Evolutionary conservation across 2,797 vertebrate species (phyloP), one percentile per base, ranked within the genome.

Genomic region (Urosaurus nigricauda): DNA sequence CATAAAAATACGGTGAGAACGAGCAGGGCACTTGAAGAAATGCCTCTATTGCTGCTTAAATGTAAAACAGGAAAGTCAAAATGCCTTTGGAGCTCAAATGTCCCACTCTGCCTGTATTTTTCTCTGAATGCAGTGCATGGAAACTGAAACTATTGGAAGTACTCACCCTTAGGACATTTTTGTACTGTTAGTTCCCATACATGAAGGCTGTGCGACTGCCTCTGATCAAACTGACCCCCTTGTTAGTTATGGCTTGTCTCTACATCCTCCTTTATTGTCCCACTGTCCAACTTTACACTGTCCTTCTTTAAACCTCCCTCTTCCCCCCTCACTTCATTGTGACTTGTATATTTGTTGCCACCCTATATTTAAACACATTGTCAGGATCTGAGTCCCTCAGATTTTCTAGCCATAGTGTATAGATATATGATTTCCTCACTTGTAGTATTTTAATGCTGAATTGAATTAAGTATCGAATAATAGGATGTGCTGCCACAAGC

Each of bases 1-100:
- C 94, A 94, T 95, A 88, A 88, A 90, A 53, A 6, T 87, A 77
- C 91, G 94, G 91, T 91, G 90, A 92, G 94, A 95, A 87, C 63
- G 77, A 94, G 85, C 84, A 71, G 65, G 88, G 87, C 70, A 60
- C 89, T 89, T 79, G 84, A 89, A 94, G 91, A 91, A 0, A 0
- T n/a, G 32, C 0, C 0, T 88, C 29, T 78, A 63, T 92, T 68
- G 87, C 78, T 79, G 89, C 79, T 91, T 82, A 74, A 43, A 4
- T 3, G 40, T 56, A 51, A 90, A 92, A 92, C 88, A 79, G 63
- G 79, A 70, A 17, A 94, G 70, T 87, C 65, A 88, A 87, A 73
- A 94, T 82, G n/a, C 53, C 9, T 87, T 94, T 91, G 77, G 88
- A 68, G 81, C 32, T 89, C 35, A 7, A 8, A 83, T 13, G 58